Evolutionary conservation across 2,888 invertebrate species (phyloP), one percentile per base, ranked within the genome.

Genomic region (Halocaridina rubra): DNA sequence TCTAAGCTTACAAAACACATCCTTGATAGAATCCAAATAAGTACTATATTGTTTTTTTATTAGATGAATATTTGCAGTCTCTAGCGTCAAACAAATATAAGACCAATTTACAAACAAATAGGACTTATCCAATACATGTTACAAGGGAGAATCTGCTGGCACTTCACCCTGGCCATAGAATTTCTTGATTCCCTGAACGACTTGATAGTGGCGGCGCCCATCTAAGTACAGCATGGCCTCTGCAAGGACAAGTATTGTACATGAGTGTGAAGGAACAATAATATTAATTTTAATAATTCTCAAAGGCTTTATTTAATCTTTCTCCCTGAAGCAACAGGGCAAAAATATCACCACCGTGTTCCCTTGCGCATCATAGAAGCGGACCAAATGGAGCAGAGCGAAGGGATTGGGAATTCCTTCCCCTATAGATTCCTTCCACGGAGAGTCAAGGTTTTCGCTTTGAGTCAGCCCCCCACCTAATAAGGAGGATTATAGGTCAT

Each of bases 181-280:
- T 53, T 88, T 81, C 53, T 82, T 53, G 24, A 80, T 88, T 10
- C 89, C 90, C 90, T 91, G 90, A 32, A 91, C 91, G 74, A 91
- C 91, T 61, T 92, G 91, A 88, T 92, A 93, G 89, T 93, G 93
- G 86, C 93, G 90, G 77, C 93, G 91, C 3, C 93, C 93, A 88
- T 93, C 93, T 67, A 93, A 90, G 89, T 92, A 93, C 91, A 93
- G 88, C 92, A 93, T 92, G 57, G 94, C 93, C 88, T 92, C 92
- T 93, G 91, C 3, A 64, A 32, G 13, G 19, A 46, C 13, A 19
- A 29, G 27, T 16, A 64, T n/a, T n/a, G n/a, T 39, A 22, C 24
- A 24, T 1, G 61, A 76, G 16, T 10, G 7, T 22, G 16, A 72
- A 78, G 10, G 24, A 32, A 19, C 19, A 69, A 69, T 30, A 4